Base-by-base conservation (phyloP, 1,140 invertebrate species). In the Drosophila sproati region DNA sequence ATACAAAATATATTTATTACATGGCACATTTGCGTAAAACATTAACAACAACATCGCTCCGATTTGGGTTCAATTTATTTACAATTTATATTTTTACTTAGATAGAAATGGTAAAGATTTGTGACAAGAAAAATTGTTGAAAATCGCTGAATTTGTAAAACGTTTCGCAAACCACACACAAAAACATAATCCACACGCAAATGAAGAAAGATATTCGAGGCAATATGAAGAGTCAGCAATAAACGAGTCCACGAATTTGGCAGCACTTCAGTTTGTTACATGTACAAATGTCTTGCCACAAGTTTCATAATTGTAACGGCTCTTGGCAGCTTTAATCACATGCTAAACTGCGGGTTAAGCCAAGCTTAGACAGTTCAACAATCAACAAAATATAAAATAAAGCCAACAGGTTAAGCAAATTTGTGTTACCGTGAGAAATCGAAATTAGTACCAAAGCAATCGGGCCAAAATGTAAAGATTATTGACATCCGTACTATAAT, bases 221-320 rank as follows among this genome's bases (percentile, higher is more conserved):
- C 39, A 43, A 43, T 20, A 20, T n/a, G 10, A 43, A 43, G 39
- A 43, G 39, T 43, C 10, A 4, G 39, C 39, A 43, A 43, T 43
- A n/a, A 3, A 43, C 39, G 0, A 43, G 39, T 43, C 6, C 8
- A 7, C 6, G 3, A 6, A 3, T 41, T 39, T 39, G 37, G 39
- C 39, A 41, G 6, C 37, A 39, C 7, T 39, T 8, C 37, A 39
- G 6, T 2, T 7, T 8, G 37, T 39, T 39, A 43, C 39, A 43
- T 43, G 28, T 48, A 2, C 20, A 59, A 59, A 45, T 43, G 56
- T 45, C 56, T 37, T 39, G 12, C 39, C 39, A 10, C 39, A 5
- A 43, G 56, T 59, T 59, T 31, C 56, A 59, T 28, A 59, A 59
- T 59, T 39, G 39, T 41, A 59, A 59, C n/a, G 39, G 39, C 39